Conservation (phyloP, 2,797 vertebrate genomes). For the Lagocephalus sceleratus region DNA sequence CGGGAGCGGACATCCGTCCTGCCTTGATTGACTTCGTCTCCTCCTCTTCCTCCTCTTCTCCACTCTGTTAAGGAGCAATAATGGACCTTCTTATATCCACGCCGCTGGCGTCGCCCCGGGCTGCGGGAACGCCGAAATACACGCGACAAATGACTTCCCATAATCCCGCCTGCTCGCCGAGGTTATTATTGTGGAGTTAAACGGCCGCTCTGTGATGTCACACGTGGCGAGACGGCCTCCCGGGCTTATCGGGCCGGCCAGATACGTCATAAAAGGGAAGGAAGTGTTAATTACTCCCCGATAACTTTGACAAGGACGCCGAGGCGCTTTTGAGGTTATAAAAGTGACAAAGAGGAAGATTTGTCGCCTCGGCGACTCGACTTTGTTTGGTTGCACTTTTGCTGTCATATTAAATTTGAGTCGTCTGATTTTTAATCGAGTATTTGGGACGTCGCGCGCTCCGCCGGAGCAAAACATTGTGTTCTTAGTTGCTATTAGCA, state of each 20-base stretch:
- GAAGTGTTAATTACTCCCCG: conserved; percentile 59
- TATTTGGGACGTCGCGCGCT: too few species aligned
- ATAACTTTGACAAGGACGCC: conserved; percentile 64
- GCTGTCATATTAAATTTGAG: conserved; percentile 51
- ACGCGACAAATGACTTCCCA: conserved; percentile 51
- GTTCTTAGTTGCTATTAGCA: too few species aligned
- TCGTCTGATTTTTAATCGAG: not conserved
- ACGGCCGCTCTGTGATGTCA: conserved; percentile 44
- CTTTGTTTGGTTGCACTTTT: conserved; percentile 50
- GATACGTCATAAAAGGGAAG: conserved; percentile 59
- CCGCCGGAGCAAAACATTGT: too few species aligned
- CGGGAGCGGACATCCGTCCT: conserved; percentile 67
- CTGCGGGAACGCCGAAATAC: conserved; percentile 53
- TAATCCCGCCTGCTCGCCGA: conserved; percentile 47
- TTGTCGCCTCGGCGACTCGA: conserved; percentile 21
- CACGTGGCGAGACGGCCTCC: conserved; percentile 36
- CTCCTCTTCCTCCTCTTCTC: conserved; percentile 44
- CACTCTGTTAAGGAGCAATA: conserved; percentile 57
- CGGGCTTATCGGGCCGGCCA: conserved; percentile 54
- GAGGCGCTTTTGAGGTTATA: conserved; percentile 54
- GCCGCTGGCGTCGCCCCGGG: conserved; percentile 45
- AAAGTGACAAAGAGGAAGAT: conserved; percentile 44
- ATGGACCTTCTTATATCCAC: conserved; percentile 52
- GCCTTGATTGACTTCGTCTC: conserved; percentile 60
- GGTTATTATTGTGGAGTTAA: conserved; percentile 60